Base-by-base conservation (phyloP, 2,888 invertebrate species). In the Cryptus armator region DNA sequence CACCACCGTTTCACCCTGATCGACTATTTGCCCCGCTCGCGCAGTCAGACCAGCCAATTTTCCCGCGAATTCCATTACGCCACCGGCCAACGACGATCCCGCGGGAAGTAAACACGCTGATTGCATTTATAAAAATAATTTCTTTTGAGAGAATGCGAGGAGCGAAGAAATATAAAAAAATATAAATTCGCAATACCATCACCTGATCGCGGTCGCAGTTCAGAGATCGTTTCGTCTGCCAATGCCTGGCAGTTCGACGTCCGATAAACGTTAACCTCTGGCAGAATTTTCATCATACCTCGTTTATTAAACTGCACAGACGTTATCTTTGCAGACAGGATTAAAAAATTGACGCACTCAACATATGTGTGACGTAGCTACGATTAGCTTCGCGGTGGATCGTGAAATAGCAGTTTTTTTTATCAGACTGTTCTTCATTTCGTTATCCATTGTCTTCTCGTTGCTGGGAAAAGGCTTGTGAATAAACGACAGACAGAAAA, bases 81-180 rank as follows among this genome's bases (percentile, higher is more conserved):
- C 66, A 62, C 46, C 68, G 46, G 72, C 56, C 71, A 44, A 37
- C 12, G 59, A 64, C 53, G 48, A 67, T 51, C 56, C 48, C 51
- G 75, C 48, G 37, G 74, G 56, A 66, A 46, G 59, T 78, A 79
- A 82, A 67, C 81, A 76, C 64, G 14, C 75, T 82, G 85, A 85
- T 82, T 85, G 81, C 75, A 64, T 85, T 82, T 79, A 81, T 85
- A 79, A 79, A 85, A 82, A 82, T 75, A 75, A 71, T 79, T 85
- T 71, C 75, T 75, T 82, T 85, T 19, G 29, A 53, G 29, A 2
- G 29, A 67, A 68, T n/a, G 19, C 37, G 14, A 71, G 14, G 53
- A n/a, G n/a, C 12, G 37, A 19, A 3, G 12, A 29, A 14, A n/a
- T 37, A 29, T 6, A 29, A 62, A 14, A 29, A 32, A 24, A 51